phyloP scores from a whole-genome alignment of 2,888 invertebrate species.

The Philopedon plagiatum region DNA sequence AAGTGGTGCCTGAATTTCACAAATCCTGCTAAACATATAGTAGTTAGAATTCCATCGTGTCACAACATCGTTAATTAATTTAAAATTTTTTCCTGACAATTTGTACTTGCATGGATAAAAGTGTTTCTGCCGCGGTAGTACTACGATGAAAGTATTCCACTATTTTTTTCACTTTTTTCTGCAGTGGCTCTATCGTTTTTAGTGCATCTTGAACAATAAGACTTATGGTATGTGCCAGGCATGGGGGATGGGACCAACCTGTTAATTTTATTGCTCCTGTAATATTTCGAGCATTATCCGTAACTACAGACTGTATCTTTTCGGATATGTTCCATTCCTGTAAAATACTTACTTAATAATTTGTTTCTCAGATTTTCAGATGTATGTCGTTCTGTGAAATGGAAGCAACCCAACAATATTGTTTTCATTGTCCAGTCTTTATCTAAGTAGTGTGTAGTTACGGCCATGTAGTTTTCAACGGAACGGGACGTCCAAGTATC shows the following conservation, averaged over 20 bases:
- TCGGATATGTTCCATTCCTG: constrained; percentile 9
- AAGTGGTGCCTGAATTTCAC: constrained; percentile 45
- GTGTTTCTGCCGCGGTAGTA: not conserved
- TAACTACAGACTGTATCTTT: constrained; percentile 15
- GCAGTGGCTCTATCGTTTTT: not conserved
- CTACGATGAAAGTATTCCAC: constrained; percentile 5
- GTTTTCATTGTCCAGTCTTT: constrained; percentile 7
- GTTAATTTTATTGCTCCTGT: constrained; percentile 12
- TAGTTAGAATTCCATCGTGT: constrained; percentile 53
- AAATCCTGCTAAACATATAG: constrained; percentile 51
- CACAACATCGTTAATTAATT: constrained; percentile 29
- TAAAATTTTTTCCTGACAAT: not conserved
- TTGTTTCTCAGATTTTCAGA: not conserved
- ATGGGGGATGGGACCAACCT: not conserved
- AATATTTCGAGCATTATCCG: constrained; percentile 14
- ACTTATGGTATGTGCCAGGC: constrained; percentile 9
- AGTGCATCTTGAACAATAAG: not conserved
- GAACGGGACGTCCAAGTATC: constrained; percentile 17
- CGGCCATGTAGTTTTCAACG: constrained; percentile 18
- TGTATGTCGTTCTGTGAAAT: constrained; percentile 8
- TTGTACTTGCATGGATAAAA: not conserved
- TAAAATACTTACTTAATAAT: constrained; percentile 1
- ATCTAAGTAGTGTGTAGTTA: constrained; percentile 29
- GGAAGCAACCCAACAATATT: constrained; percentile 1
- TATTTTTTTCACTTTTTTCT: constrained; percentile 10